Percentiles rank a stretch among this genome's conserved stretches.
phyloP scores from a whole-genome alignment of 2,888 invertebrate genomes.

The Spatulosminthurus flaviceps region DNA sequence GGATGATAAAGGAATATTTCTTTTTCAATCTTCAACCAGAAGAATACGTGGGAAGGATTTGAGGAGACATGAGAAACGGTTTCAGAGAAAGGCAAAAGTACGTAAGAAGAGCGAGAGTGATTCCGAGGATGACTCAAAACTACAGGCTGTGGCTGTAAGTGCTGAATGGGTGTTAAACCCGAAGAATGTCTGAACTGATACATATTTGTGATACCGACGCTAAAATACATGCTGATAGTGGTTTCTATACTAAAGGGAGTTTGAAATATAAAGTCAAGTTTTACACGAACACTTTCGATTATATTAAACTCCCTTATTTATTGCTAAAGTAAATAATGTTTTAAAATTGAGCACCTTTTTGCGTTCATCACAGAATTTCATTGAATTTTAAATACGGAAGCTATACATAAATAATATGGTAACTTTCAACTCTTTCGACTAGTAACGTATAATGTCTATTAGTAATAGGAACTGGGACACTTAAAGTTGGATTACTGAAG shows the following conservation, averaged over 20 bases:
- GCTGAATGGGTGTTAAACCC: constrained; percentile 55
- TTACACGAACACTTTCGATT: background rate
- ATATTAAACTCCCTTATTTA: background rate
- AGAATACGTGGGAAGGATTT: constrained; percentile 44
- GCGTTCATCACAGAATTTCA: background rate
- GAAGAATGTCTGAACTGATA: constrained; percentile 7
- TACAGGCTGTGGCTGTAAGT: constrained; percentile 55
- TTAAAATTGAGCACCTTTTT: background rate
- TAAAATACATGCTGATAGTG: too few species aligned
- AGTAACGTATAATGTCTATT: background rate
- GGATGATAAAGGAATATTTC: constrained; percentile 48
- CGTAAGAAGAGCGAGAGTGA: constrained; percentile 48
- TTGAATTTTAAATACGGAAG: background rate
- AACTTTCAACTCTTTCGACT: background rate
- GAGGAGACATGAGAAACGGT: background rate
- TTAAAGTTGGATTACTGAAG: background rate
- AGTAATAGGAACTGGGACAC: background rate
- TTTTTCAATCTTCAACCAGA: constrained; percentile 43
- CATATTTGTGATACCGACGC: background rate
- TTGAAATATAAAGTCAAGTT: too few species aligned
- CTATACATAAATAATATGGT: background rate
- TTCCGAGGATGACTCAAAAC: constrained; percentile 54
- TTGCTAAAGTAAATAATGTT: constrained; percentile 3
- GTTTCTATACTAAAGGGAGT: too few species aligned
- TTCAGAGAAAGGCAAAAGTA: constrained; percentile 27